Evolutionary conservation across 2,888 invertebrate species (phyloP).

Genomic region (Brassicogethes aeneus): DNA sequence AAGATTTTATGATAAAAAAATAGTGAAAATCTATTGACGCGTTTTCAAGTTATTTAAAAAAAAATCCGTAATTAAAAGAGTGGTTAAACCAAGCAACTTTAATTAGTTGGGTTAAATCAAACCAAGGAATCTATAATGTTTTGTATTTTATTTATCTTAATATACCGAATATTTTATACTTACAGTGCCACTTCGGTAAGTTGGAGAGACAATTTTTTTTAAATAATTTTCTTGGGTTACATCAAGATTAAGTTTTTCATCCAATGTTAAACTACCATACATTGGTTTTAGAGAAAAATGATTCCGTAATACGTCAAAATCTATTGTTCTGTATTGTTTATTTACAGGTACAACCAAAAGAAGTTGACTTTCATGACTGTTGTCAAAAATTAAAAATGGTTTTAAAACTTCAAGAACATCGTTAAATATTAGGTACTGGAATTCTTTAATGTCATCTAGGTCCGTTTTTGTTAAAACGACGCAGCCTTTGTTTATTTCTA

Average conservation of each 20-base stretch:
- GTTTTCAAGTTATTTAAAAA: too few species aligned
- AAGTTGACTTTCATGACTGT: slow-evolving; percentile 41
- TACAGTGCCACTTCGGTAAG: slow-evolving; percentile 57
- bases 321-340: slow-evolving; percentile 40
- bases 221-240: slow-evolving; percentile 55
- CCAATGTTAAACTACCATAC: slow-evolving; percentile 37
- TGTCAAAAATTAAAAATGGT: slow-evolving; percentile 48
- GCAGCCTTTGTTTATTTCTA: slow-evolving; percentile 45
- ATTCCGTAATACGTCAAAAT: slow-evolving; percentile 50
- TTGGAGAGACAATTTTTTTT: slow-evolving; percentile 74
- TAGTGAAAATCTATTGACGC: too few species aligned
- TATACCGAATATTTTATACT: too few species aligned
- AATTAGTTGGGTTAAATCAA: too few species aligned
- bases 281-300: slow-evolving; percentile 41
- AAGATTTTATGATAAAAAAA: too few species aligned
- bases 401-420: slow-evolving; percentile 58
- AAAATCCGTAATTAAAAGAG: too few species aligned
- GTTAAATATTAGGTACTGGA: slow-evolving; percentile 68
- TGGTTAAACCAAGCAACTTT: too few species aligned
- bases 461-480: slow-evolving; percentile 42
- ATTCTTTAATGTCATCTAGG: slow-evolving; percentile 48
- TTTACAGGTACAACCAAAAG: slow-evolving; percentile 43
- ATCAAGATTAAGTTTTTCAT: slow-evolving; percentile 43
- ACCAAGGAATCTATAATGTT: too few species aligned
- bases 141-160: too few species aligned